Conservation (phyloP, 2,888 invertebrate species). For the Stenodema calcarata region DNA sequence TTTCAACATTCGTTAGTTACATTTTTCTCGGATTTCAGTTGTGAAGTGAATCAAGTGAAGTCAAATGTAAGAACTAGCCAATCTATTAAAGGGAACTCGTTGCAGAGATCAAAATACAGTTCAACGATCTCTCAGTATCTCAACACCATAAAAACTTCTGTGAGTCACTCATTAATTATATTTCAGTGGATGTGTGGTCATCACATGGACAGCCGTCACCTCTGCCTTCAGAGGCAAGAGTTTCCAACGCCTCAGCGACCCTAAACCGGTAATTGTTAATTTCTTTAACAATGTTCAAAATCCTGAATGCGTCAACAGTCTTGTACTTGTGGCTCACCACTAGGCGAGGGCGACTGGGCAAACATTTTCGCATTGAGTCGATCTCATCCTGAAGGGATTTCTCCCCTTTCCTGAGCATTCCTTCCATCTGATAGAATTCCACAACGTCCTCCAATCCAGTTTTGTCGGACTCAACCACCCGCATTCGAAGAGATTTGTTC, state of each 20-base stretch:
- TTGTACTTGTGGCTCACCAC: constrained; percentile 1
- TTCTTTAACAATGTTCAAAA: constrained; percentile 3
- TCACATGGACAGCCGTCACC: constrained; percentile 19
- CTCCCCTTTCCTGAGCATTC: constrained; percentile 24
- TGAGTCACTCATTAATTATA: too few species aligned
- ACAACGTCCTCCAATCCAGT: constrained; percentile 40
- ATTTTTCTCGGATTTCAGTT: too few species aligned
- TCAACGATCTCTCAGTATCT: too few species aligned
- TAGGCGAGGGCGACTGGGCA: background rate
- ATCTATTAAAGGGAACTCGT: too few species aligned
- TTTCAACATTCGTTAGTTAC: too few species aligned
- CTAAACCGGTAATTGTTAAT: constrained; percentile 27
- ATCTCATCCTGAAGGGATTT: constrained; percentile 7
- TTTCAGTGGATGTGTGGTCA: background rate
- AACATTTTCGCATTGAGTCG: background rate
- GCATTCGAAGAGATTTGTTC: background rate
- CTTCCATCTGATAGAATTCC: constrained; percentile 34
- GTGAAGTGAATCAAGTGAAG: too few species aligned
- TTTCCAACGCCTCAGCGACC: constrained; percentile 19
- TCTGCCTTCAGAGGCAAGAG: background rate
- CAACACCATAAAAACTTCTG: too few species aligned
- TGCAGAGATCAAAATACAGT: too few species aligned
- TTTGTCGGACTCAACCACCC: background rate
- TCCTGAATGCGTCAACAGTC: background rate
- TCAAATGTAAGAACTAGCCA: too few species aligned